A percentile compares a stretch with the other conserved stretches of the same genome.
phyloP scores from a whole-genome alignment of 1,140 invertebrate genomes.

The Ceratina australensis region DNA sequence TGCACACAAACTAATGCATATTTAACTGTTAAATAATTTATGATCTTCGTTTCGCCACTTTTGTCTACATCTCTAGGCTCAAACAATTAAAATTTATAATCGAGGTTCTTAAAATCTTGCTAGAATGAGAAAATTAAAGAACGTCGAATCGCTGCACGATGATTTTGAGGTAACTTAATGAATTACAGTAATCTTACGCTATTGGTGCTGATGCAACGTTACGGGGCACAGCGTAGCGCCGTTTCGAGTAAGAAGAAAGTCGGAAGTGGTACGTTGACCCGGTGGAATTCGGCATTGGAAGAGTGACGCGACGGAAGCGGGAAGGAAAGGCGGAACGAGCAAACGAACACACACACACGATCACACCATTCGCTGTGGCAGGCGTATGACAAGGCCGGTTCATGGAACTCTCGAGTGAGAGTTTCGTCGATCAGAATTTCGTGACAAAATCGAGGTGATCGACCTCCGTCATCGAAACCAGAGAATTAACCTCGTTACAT shows the following conservation, averaged over 20 bases:
- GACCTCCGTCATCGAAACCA: constrained; percentile 31
- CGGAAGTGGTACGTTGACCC: constrained; percentile 61
- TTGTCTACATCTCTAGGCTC: too few relatives aligned
- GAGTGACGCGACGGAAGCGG: constrained; percentile 43
- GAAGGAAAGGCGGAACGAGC: constrained; percentile 50
- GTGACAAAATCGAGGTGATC: constrained; percentile 35
- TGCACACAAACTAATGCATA: too few relatives aligned
- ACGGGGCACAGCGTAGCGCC: constrained; percentile 21
- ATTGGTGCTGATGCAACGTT: constrained; percentile 47
- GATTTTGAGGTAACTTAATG: too few relatives aligned
- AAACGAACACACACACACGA: constrained; percentile 31
- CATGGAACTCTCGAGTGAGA: constrained; percentile 56
- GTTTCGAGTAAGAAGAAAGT: constrained; percentile 51
- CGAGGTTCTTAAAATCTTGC: too few relatives aligned
- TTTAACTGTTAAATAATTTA: too few relatives aligned
- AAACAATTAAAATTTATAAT: too few relatives aligned
- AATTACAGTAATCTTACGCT: background rate
- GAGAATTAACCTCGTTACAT: constrained; percentile 34
- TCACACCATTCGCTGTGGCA: background rate
- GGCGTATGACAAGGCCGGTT: constrained; percentile 39
- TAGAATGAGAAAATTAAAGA: too few relatives aligned
- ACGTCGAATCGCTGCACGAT: too few relatives aligned
- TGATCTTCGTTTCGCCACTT: too few relatives aligned
- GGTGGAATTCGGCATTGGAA: constrained; percentile 68
- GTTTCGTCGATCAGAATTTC: constrained; percentile 46